A percentile compares a stretch with the other conserved stretches of the same genome.
These are phyloP conservation scores for Schlechtendalia chinensis DNA, from an alignment of 1,140 invertebrate genomes.

Conservation along the genomic window DNA sequence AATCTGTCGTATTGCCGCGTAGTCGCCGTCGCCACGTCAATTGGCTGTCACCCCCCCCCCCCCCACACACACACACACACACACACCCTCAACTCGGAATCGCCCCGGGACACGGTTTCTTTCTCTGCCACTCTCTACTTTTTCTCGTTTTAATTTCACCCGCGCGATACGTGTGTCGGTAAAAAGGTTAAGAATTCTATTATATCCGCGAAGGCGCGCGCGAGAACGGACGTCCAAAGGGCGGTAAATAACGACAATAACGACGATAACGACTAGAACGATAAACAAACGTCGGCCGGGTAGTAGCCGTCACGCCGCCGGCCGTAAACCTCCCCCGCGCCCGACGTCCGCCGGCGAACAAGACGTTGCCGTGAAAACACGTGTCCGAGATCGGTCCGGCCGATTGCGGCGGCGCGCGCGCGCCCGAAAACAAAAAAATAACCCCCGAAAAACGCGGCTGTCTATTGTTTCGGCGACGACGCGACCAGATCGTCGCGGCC, in stretches of 20 bases:
- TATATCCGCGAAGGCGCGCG: too few relatives aligned
- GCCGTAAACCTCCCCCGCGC: too few relatives aligned
- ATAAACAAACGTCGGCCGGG: too few relatives aligned
- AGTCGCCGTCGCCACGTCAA: slow-evolving; percentile 6
- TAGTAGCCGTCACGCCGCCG: too few relatives aligned
- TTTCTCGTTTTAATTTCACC: neutral
- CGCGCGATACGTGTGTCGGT: too few relatives aligned
- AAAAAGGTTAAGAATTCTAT: too few relatives aligned
- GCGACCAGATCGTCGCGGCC: neutral
- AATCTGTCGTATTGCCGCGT: neutral
- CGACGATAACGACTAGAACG: too few relatives aligned
- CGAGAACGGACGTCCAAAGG: too few relatives aligned
- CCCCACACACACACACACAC: too few relatives aligned
- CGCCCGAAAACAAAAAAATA: neutral
- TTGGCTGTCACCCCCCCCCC: slow-evolving; percentile 36
- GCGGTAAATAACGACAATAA: slow-evolving; percentile 1
- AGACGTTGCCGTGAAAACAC: slow-evolving; percentile 50
- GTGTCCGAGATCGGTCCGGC: slow-evolving; percentile 28
- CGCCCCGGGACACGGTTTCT: slow-evolving; percentile 3
- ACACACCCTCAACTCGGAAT: slow-evolving; percentile 5
- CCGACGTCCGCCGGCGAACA: too few relatives aligned
- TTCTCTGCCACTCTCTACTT: too few relatives aligned
- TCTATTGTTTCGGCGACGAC: slow-evolving; percentile 22
- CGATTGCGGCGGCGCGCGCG: neutral
- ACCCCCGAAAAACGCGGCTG: slow-evolving; percentile 16